Evolutionary conservation across 1,140 invertebrate species (phyloP).

Genomic region (Leptinotarsa texana): DNA sequence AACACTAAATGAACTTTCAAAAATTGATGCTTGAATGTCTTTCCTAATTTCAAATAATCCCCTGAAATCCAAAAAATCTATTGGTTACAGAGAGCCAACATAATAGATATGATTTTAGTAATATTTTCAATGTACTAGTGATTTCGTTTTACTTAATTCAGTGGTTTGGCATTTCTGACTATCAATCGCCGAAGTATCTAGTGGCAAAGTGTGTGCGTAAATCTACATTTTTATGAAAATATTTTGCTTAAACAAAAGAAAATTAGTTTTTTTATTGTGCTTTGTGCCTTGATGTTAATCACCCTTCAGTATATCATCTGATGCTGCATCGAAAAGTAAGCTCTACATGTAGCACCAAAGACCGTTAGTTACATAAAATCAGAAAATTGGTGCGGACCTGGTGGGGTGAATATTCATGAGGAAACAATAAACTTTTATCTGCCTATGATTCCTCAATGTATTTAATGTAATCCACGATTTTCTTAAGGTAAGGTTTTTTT

Average conservation of each 20-base stretch:
- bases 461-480: background rate
- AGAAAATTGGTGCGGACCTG: slow-evolving; percentile 22
- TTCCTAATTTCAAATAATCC: too few relatives aligned
- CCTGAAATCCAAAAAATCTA: background rate
- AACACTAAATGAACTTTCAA: too few relatives aligned
- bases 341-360: slow-evolving; percentile 23
- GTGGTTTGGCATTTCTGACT: background rate
- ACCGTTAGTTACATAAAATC: slow-evolving; percentile 33
- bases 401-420: slow-evolving; percentile 20
- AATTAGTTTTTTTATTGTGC: background rate
- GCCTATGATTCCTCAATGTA: background rate
- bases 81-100: background rate
- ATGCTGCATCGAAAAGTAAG: slow-evolving; percentile 2
- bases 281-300: background rate
- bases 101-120: background rate
- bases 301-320: background rate
- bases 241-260: slow-evolving; percentile 20
- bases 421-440: slow-evolving; percentile 26
- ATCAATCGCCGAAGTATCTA: slow-evolving; percentile 11
- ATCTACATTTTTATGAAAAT: slow-evolving; percentile 27
- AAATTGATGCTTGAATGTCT: too few relatives aligned
- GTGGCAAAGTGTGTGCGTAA: slow-evolving; percentile 25
- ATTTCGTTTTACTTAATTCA: background rate
- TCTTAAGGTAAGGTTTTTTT: background rate
- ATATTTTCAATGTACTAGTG: background rate